phyloP scores from a whole-genome alignment of 2,888 invertebrate species.

The Nomada fabriciana region DNA sequence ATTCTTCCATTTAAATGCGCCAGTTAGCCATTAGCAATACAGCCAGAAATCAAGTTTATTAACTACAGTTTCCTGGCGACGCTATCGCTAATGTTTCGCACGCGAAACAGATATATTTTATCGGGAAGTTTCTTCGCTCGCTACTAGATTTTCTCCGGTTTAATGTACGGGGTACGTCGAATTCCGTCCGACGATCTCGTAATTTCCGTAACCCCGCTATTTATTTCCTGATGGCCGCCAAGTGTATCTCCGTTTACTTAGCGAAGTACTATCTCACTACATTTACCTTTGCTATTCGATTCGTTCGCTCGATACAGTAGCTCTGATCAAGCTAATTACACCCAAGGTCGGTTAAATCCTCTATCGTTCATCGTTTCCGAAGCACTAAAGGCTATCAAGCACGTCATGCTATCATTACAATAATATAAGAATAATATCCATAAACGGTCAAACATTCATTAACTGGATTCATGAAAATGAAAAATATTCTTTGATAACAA shows the following conservation, averaged over 20 bases:
- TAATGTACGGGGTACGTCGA: constrained; percentile 38
- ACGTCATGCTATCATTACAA: no score
- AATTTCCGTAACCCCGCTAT: constrained; percentile 39
- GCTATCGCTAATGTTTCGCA: constrained; percentile 13
- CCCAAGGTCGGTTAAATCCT: background rate
- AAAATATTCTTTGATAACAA: no score
- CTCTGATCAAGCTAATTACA: background rate
- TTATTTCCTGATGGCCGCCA: constrained; percentile 27
- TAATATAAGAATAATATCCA: no score
- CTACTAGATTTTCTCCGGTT: constrained; percentile 4
- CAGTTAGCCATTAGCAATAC: background rate
- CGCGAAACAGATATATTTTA: constrained; percentile 27
- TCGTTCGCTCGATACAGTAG: background rate
- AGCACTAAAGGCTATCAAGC: no score
- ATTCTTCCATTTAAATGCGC: background rate
- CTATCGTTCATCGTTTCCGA: background rate
- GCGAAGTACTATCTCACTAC: constrained; percentile 3
- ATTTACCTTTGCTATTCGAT: constrained; percentile 5
- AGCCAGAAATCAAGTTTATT: background rate
- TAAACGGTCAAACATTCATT: no score
- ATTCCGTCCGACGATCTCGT: constrained; percentile 21
- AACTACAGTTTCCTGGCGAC: constrained; percentile 2
- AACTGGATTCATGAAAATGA: no score
- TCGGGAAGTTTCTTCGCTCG: constrained; percentile 24
- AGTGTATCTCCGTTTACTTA: constrained; percentile 25